Evolutionary conservation across 2,113 vertebrate species (phyloP).

Genomic region (Glareola pratincola): DNA sequence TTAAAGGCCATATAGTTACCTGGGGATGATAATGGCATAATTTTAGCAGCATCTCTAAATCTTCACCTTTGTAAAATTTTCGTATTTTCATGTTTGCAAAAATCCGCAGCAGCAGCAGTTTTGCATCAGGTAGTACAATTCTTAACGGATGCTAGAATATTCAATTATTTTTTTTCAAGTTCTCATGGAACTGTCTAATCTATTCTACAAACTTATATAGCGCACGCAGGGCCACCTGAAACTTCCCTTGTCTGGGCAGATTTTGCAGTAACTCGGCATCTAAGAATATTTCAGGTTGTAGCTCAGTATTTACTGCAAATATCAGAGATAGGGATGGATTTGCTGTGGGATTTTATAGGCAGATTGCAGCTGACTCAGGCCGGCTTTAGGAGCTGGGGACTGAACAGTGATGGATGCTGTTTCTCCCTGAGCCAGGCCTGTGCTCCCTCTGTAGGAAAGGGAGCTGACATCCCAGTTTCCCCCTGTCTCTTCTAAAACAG

Average conservation of each 20-base stretch:
- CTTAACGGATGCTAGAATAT: background rate
- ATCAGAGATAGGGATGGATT: background rate
- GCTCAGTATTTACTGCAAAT: background rate
- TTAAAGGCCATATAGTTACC: background rate
- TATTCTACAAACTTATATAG: background rate
- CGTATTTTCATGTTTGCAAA: background rate
- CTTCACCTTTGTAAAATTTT: background rate
- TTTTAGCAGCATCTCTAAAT: background rate
- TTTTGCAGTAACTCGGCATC: background rate
- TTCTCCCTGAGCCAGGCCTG: background rate
- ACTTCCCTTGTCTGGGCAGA: background rate
- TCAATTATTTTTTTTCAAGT: background rate
- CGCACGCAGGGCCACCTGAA: background rate
- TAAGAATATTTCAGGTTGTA: background rate
- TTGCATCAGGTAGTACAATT: background rate
- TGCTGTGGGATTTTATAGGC: background rate
- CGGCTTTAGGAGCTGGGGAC: background rate
- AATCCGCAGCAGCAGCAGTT: background rate
- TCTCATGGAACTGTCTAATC: background rate
- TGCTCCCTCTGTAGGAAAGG: background rate
- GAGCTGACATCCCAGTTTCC: background rate
- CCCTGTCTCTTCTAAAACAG: background rate
- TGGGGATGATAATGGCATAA: background rate
- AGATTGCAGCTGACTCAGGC: background rate
- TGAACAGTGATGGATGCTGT: rapidly evolving